These are phyloP conservation scores for Nettapus auritus DNA, from an alignment of 2,113 vertebrate genomes.

Conservation along the genomic window DNA sequence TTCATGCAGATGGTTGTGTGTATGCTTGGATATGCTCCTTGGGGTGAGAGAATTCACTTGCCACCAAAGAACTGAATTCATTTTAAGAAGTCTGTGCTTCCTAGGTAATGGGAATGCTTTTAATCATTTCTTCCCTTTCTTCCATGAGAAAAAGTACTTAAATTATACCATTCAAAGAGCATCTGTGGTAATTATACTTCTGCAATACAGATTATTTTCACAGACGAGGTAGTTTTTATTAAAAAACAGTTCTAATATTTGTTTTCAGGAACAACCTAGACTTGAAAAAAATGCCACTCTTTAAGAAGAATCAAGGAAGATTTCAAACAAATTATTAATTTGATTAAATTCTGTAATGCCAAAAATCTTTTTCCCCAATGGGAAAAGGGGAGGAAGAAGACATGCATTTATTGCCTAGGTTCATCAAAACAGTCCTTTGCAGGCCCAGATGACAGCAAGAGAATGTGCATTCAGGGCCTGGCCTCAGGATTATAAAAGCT, in stretches of 20 bases:
- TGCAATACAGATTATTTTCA: neutral
- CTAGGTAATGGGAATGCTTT: neutral
- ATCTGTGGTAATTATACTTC: neutral
- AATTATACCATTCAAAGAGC: neutral
- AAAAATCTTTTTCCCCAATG: neutral
- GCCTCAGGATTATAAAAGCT: accelerated
- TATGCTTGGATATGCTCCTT: neutral
- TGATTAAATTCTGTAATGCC: neutral
- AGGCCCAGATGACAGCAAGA: neutral
- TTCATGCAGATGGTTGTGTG: neutral
- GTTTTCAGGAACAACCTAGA: neutral
- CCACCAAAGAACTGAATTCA: neutral
- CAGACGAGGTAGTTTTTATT: neutral
- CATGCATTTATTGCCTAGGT: neutral
- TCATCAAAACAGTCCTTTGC: neutral
- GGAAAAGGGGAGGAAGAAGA: neutral
- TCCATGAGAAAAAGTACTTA: neutral
- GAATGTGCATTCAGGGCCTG: neutral
- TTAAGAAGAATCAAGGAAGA: neutral
- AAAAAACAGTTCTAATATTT: neutral
- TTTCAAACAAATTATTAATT: neutral
- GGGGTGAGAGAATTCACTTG: neutral
- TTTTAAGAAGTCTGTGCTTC: neutral
- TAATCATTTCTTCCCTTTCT: neutral
- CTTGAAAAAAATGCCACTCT: neutral